These are phyloP conservation scores for Ptycholaimellus sp. DNA, from an alignment of 2,888 invertebrate genomes.

Conservation along the genomic window DNA sequence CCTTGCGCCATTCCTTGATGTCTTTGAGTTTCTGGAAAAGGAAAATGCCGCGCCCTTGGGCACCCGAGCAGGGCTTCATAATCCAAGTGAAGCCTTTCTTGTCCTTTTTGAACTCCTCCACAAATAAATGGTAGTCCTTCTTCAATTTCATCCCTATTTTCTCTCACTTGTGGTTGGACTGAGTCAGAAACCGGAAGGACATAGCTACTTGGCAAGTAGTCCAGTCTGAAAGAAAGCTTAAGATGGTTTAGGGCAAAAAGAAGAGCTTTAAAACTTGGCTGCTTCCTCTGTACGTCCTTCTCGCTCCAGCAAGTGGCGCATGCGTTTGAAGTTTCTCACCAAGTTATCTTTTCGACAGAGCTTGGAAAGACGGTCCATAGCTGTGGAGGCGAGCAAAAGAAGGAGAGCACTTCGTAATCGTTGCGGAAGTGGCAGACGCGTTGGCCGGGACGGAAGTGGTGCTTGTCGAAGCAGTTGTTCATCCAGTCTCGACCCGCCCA, in stretches of 20 bases:
- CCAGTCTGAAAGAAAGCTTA: conserved; percentile 25
- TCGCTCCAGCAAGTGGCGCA: too few species aligned
- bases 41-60: conserved; percentile 41
- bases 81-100: conserved; percentile 38
- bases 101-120: conserved; percentile 37
- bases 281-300: too few species aligned
- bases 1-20: conserved; percentile 34
- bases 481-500: conserved; percentile 39
- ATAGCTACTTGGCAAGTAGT: conserved; percentile 38
- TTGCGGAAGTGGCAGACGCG: conserved; percentile 36
- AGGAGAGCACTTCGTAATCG: too few species aligned
- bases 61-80: conserved; percentile 39
- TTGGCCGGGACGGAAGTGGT: conserved; percentile 32
- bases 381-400: too few species aligned
- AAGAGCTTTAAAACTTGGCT: too few species aligned
- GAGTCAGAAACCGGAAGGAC: conserved; percentile 34
- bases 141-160: conserved; percentile 14
- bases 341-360: too few species aligned
- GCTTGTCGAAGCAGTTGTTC: conserved; percentile 30
- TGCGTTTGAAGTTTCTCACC: too few species aligned
- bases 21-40: conserved; percentile 36
- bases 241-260: too few species aligned
- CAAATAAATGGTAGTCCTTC: conserved; percentile 38
- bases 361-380: too few species aligned
- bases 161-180: conserved; percentile 10